Base-by-base conservation (phyloP, 2,797 vertebrate species). In the Enteromius fasciolatus region DNA sequence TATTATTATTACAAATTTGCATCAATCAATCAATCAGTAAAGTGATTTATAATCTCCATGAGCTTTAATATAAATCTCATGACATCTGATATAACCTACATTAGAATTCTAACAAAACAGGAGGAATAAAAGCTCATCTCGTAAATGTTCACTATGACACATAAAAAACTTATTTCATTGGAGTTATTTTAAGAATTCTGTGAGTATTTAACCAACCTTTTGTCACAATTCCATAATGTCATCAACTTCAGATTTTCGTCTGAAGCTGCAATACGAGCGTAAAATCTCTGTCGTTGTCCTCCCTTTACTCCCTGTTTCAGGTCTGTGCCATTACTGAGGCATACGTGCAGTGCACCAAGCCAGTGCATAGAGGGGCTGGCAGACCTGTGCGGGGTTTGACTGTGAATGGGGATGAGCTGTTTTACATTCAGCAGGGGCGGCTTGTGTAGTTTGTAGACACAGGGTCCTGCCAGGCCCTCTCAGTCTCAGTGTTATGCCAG, bases 401-500 rank as follows among this genome's bases (percentile, higher is more conserved):
- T 82, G 67, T 1, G 15, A 72, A 61, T 75, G 23, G 18, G 23
- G 76, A 79, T 52, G 6, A 73, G 66, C 66, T 73, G 79, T 61
- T 84, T 87, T 77, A 74, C 59, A 76, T 86, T 82, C 76, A 73
- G 76, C 64, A 82, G 12, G 7, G 66, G 64, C 9, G 9, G 41
- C 31, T 77, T 76, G 82, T 73, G 50, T 72, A 61, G 80, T 46
- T 36, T 85, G 64, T 79, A 82, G 76, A 86, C 69, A 57, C 78
- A 31, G 74, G 83, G 25, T 12, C 46, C 72, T 52, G 50, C 69
- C 44, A 84, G 74, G 54, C 76, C 50, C 73, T 70, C 69, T 83
- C 74, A 79, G 80, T 67, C 54, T 69, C 73, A 81, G 61, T n/a
- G 54, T 80, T 82, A 67, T 66, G 68, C 79, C 84, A 84, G 79